These are phyloP conservation scores for Austrolebias charrua DNA, from an alignment of 2,797 vertebrate genomes.

Conservation along the genomic window DNA sequence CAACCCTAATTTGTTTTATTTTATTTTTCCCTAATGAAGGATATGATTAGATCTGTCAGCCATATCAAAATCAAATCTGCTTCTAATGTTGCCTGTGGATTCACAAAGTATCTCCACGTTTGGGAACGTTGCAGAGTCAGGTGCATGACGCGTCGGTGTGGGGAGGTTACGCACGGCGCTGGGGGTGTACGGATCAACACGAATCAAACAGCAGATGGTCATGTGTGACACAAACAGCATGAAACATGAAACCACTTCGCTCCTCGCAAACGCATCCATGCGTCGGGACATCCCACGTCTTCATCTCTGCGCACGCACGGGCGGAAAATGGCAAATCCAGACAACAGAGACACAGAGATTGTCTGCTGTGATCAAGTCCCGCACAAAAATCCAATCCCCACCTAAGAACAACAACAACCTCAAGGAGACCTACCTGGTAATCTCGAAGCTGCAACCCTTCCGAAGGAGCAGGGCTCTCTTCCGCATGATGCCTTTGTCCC, in stretches of 20 bases:
- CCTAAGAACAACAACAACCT: neutral
- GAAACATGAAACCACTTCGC: neutral
- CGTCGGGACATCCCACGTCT: slow-evolving; percentile 27
- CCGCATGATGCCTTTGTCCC: slow-evolving; percentile 85
- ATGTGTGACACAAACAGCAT: neutral
- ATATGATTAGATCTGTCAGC: neutral
- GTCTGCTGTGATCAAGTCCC: slow-evolving; percentile 30
- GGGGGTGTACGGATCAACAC: neutral
- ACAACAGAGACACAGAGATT: slow-evolving; percentile 25
- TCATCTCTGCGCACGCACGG: slow-evolving; percentile 27
- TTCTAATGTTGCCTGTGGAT: slow-evolving; percentile 12
- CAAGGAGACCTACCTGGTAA: slow-evolving; percentile 79
- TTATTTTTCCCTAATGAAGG: neutral
- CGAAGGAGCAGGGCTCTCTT: slow-evolving; percentile 85
- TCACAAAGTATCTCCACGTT: slow-evolving; percentile 11
- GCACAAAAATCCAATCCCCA: slow-evolving; percentile 12
- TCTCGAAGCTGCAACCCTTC: slow-evolving; percentile 89
- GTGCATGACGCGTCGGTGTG: slow-evolving; percentile 40
- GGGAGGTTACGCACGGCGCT: slow-evolving; percentile 5
- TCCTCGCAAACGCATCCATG: neutral
- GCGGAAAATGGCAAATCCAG: slow-evolving; percentile 12
- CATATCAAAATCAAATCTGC: neutral
- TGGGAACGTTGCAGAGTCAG: slow-evolving; percentile 49
- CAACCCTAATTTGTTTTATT: neutral
- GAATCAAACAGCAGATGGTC: neutral